phyloP scores from a whole-genome alignment of 2,113 vertebrate genomes.

The Seriola aureovittata region DNA sequence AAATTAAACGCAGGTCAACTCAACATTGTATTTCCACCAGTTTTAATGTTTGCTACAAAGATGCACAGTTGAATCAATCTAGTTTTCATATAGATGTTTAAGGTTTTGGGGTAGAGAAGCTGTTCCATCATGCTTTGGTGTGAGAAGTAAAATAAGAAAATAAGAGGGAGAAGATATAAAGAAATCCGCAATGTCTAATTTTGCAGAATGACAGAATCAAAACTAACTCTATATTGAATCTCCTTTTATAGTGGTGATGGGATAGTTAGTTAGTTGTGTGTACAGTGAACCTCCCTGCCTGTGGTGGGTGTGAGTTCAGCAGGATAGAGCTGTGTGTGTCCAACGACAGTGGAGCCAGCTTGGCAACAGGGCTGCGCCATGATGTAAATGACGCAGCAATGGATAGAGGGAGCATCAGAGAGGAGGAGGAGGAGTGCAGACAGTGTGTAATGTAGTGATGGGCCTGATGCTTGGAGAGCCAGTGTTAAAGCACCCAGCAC shows the following conservation, averaged over 20 bases:
- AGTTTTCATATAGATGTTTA: too few relatives aligned
- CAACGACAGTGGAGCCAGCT: constrained; percentile 45
- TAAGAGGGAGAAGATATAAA: too few relatives aligned
- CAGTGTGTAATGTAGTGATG: constrained; percentile 4
- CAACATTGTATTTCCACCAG: too few relatives aligned
- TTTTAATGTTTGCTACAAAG: too few relatives aligned
- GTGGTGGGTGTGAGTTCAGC: background rate
- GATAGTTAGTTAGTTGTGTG: background rate
- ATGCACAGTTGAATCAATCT: too few relatives aligned
- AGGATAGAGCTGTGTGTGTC: background rate
- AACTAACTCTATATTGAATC: background rate
- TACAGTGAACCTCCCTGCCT: constrained; percentile 5
- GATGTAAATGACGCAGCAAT: constrained; percentile 49
- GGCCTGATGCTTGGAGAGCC: constrained; percentile 8
- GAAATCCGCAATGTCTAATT: background rate
- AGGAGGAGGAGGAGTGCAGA: constrained; percentile 3
- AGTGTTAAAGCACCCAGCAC: constrained; percentile 6
- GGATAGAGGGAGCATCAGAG: constrained; percentile 9
- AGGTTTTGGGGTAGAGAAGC: too few relatives aligned
- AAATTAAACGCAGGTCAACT: background rate
- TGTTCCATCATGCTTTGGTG: too few relatives aligned
- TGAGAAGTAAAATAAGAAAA: too few relatives aligned
- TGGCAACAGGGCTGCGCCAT: constrained; percentile 59
- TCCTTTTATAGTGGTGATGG: background rate
- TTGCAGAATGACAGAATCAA: background rate